Percentiles rank a stretch among this genome's conserved stretches.
Evolutionary conservation across 2,888 invertebrate genomes (phyloP).

Genomic region (Lampropteryx suffumata): DNA sequence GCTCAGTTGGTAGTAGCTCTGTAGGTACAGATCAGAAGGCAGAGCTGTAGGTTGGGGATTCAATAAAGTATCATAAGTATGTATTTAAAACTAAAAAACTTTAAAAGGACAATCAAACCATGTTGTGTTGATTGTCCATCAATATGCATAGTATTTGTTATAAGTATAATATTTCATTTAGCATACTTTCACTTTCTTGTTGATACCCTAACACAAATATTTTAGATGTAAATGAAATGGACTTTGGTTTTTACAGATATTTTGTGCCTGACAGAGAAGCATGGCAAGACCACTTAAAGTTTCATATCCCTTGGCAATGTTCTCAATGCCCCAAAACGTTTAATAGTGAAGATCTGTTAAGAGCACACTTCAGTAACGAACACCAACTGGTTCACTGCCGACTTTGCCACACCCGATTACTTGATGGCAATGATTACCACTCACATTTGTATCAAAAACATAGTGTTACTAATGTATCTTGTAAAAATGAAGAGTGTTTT

Average conservation of each 20-base stretch:
- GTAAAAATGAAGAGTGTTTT: conserved; percentile 54
- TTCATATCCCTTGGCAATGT: conserved; percentile 74
- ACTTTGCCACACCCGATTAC: conserved; percentile 68
- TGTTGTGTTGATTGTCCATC: too few species aligned
- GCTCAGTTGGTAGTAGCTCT: too few species aligned
- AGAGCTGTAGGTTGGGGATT: too few species aligned
- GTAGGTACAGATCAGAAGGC: too few species aligned
- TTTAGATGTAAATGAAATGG: too few species aligned
- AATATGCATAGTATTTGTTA: too few species aligned
- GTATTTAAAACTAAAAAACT: too few species aligned
- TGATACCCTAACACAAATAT: too few species aligned
- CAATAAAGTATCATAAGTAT: too few species aligned
- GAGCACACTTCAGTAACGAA: conserved; percentile 56
- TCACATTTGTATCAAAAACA: conserved; percentile 71
- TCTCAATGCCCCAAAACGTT: conserved; percentile 71
- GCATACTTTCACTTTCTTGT: too few species aligned
- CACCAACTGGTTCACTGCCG: conserved; percentile 73
- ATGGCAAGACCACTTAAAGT: conserved; percentile 64
- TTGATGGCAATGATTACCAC: conserved; percentile 64
- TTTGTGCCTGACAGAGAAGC: conserved; percentile 67
- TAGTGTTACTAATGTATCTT: conserved; percentile 56
- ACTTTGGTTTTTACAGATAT: conserved; percentile 76
- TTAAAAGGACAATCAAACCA: too few species aligned
- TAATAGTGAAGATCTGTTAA: conserved; percentile 52
- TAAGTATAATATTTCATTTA: too few species aligned